Percentiles rank a stretch among this genome's conserved stretches.
These are phyloP conservation scores for Heterodera filipjevi DNA, from an alignment of 2,888 invertebrate species.

Conservation along the genomic window DNA sequence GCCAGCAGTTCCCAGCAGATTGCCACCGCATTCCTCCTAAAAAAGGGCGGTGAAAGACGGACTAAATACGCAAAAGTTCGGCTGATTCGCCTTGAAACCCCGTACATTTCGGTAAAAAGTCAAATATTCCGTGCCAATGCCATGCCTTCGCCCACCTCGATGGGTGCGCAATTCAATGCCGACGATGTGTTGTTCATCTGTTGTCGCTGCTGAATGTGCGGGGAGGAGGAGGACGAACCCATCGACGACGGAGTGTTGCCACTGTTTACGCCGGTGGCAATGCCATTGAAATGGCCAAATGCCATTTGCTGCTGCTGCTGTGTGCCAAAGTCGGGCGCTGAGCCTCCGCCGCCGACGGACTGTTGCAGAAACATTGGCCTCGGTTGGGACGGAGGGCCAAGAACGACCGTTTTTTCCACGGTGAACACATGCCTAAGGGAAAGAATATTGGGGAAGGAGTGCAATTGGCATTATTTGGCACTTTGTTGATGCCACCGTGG, in stretches of 20 bases:
- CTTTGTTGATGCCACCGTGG: constrained; percentile 24
- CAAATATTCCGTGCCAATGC: too few relatives aligned
- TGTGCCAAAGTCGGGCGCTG: background rate
- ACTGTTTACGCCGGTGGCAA: background rate
- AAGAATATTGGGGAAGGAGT: background rate
- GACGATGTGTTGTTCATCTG: background rate
- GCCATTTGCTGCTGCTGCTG: constrained; percentile 7
- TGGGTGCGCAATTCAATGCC: background rate
- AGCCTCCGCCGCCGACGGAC: constrained; percentile 1
- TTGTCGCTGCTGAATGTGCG: background rate
- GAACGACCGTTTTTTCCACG: constrained; percentile 15
- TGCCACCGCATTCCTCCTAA: background rate
- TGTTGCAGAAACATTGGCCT: background rate
- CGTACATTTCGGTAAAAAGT: background rate
- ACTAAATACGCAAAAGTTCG: background rate
- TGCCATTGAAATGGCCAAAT: background rate
- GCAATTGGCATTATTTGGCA: background rate
- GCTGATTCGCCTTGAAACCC: background rate
- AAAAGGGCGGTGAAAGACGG: background rate
- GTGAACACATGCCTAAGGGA: constrained; percentile 21
- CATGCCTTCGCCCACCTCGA: background rate
- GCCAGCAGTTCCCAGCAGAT: background rate
- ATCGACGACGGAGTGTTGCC: background rate
- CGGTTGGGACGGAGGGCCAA: constrained; percentile 3
- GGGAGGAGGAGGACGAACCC: background rate